Evolutionary conservation across 1,140 invertebrate genomes (phyloP), one percentile per base, ranked within the genome.

Genomic region (Trichonephila inaurata): DNA sequence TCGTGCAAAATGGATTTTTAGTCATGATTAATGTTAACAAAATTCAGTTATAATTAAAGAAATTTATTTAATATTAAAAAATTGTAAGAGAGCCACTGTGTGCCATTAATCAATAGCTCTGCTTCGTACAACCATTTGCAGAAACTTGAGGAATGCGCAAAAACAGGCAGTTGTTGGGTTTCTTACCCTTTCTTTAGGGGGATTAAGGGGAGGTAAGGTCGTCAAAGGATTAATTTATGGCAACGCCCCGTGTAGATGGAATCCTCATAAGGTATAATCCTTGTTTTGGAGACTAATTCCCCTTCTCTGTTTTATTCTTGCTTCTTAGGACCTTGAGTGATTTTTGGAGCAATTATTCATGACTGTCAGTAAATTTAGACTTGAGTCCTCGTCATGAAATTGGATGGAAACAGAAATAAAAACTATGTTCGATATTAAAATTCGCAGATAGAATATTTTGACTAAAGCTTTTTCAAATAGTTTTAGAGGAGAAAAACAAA

Each of bases 191-290:
- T 77, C 72, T 10, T 64, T 64, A 51, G 51, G 51, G 10, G 10
- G 6, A 64, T 77, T 77, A 18, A 77, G 3, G 19, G n/a, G 72
- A 12, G 14, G 66, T 24, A 21, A 69, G 66, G 72, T 77, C 72
- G 72, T 16, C 72, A 77, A 77, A 77, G 72, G 72, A 77, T 77
- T 77, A 77, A 77, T 77, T 28, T 28, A 33, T 7, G 72, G 5
- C 12, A 77, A 77, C 33, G 72, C 72, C 72, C 33, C 18, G 14
- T 33, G 28, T 28, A 40, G 18, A 77, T 28, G 28, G 72, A 77
- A 77, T 77, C 72, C 72, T 77, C 72, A 77, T 77, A 77, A 77
- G 72, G 72, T 28, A 77, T 77, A 77, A 77, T 77, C 72, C 72
- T 77, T 19, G 14, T 33, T 51, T 51, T 51, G 24, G 33, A 18